These are phyloP conservation scores for Chrysotoxum bicinctum DNA, from an alignment of 2,888 invertebrate genomes.

Conservation along the genomic window DNA sequence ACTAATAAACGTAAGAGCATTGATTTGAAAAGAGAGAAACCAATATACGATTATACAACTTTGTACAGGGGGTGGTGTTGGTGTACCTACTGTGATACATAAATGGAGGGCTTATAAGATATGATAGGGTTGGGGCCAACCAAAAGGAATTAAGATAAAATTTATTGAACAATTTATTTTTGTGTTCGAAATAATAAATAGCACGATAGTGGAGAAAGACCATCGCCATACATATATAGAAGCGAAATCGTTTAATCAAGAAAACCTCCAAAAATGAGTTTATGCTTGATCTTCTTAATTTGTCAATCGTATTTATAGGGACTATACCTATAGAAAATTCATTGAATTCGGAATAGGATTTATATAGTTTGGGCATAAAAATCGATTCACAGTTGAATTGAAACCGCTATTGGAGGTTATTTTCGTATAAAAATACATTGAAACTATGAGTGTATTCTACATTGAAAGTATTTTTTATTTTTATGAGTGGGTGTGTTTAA, in stretches of 20 bases:
- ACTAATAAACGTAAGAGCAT: constrained; percentile 67
- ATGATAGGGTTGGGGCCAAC: constrained; percentile 72
- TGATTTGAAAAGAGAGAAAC: constrained; percentile 26
- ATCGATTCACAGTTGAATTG: constrained; percentile 53
- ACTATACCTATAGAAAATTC: background rate
- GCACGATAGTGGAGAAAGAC: background rate
- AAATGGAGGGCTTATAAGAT: constrained; percentile 3
- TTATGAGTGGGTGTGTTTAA: constrained; percentile 12
- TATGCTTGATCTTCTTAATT: constrained; percentile 7
- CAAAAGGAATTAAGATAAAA: constrained; percentile 76
- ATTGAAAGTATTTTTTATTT: background rate
- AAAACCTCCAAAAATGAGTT: constrained; percentile 45
- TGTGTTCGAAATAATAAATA: constrained; percentile 67
- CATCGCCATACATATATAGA: background rate
- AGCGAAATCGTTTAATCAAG: constrained; percentile 63
- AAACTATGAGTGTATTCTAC: background rate
- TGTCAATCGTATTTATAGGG: constrained; percentile 8
- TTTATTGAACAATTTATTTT: constrained; percentile 76
- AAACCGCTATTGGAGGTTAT: constrained; percentile 39
- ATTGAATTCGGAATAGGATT: constrained; percentile 21
- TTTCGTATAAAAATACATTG: constrained; percentile 1
- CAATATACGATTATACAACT: background rate
- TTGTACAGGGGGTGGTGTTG: constrained; percentile 14
- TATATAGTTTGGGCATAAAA: constrained; percentile 51
- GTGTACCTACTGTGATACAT: background rate